Conservation (phyloP, 1,140 invertebrate species). For the Euwallacea similis region DNA sequence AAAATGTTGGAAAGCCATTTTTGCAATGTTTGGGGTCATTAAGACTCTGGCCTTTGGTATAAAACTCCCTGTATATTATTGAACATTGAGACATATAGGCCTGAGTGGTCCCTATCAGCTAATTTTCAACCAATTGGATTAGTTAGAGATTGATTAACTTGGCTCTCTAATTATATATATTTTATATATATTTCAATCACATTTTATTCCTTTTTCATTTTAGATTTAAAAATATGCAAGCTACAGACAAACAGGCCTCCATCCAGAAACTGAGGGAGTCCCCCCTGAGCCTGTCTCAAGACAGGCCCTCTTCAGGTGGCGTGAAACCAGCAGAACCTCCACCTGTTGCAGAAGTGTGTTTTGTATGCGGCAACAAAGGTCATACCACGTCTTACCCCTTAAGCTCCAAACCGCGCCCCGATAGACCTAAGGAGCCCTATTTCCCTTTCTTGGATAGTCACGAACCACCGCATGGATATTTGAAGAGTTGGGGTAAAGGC, state of each 20-base stretch:
- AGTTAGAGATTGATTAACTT: not conserved
- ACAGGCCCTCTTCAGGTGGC: conserved; percentile 6
- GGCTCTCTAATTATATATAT: not conserved
- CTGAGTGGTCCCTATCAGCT: not conserved
- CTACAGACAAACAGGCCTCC: conserved; percentile 9
- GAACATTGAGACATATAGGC: not conserved
- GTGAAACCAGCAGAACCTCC: conserved; percentile 15
- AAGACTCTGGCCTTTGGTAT: too few relatives aligned
- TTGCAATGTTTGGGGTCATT: too few relatives aligned
- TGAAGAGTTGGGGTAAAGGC: conserved; percentile 39
- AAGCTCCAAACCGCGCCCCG: conserved; percentile 65
- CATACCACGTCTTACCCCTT: conserved; percentile 71
- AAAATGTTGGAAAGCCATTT: too few relatives aligned
- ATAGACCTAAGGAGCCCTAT: conserved; percentile 70
- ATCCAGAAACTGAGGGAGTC: conserved; percentile 17
- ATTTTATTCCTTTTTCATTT: not conserved
- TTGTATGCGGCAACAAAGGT: conserved; percentile 79
- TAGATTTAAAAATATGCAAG: conserved; percentile 8
- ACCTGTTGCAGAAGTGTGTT: conserved; percentile 63
- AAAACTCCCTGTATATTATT: too few relatives aligned
- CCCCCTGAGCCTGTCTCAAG: conserved; percentile 4
- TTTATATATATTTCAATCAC: not conserved
- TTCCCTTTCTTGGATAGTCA: conserved; percentile 91
- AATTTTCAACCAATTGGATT: not conserved
- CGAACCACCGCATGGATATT: conserved; percentile 75